Evolutionary conservation across 2,888 invertebrate species (phyloP).

Genomic region (Apamea crenata): DNA sequence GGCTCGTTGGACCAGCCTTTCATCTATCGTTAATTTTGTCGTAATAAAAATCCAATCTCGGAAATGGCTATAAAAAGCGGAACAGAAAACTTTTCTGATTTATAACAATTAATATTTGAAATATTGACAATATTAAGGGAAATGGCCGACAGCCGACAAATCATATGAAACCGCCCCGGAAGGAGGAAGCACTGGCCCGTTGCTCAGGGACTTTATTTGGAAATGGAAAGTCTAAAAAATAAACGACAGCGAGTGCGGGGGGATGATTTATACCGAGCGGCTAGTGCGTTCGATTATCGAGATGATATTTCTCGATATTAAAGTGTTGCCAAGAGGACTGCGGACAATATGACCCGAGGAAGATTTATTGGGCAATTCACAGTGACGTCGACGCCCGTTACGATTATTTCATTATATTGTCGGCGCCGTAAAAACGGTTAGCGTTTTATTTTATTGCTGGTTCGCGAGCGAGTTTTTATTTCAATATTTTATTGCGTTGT

Average conservation of each 20-base stretch:
- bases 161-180: conserved; percentile 90
- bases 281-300: conserved; percentile 89
- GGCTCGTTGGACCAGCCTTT: conserved; percentile 64
- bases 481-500: conserved; percentile 89
- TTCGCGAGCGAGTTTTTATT: conserved; percentile 87
- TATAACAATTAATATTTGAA: conserved; percentile 91
- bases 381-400: conserved; percentile 88
- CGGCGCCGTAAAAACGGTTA: conserved; percentile 90
- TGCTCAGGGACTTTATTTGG: conserved; percentile 90
- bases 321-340: conserved; percentile 89
- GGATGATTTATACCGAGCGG: conserved; percentile 87
- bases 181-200: conserved; percentile 89
- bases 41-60: conserved; percentile 85
- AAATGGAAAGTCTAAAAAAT: conserved; percentile 91
- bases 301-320: conserved; percentile 90
- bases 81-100: conserved; percentile 87
- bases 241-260: conserved; percentile 87
- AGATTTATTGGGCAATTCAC: conserved; percentile 89
- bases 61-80: conserved; percentile 81
- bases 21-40: conserved; percentile 77
- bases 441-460: conserved; percentile 89
- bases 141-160: conserved; percentile 89
- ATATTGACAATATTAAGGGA: conserved; percentile 90
- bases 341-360: conserved; percentile 90
- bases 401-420: conserved; percentile 90